Base-by-base conservation (phyloP, 2,888 invertebrate species). In the Apeira syringaria region DNA sequence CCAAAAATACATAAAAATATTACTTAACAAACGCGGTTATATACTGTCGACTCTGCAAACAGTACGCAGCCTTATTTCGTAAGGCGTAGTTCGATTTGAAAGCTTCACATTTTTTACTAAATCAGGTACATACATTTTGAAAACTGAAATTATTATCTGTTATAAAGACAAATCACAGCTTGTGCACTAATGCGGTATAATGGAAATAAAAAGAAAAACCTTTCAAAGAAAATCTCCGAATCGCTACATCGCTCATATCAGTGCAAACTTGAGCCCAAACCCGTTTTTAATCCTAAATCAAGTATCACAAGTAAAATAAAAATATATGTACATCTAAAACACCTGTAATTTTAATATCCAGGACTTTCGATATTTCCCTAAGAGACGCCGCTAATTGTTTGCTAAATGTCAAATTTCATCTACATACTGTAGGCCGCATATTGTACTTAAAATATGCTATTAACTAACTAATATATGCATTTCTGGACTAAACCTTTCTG, bases 291-390 rank as follows among this genome's bases (percentile, higher is more conserved):
- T 36, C 41, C 45, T 50, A 41, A 51, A 41, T 11, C 32, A 46
- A 53, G 34, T 56, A 56, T 56, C 56, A 56, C 56, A 56, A 47
- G 32, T n/a, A 36, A 47, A 50, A 50, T 41, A 56, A 47, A 38
- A 53, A 47, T 26, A 42, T 35, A 25, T 33, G 15, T 30, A 34
- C 33, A 49, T 29, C 12, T 38, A 41, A n/a, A 30, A 20, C 17
- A 27, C 34, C 20, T 29, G 13, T 42, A 26, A 6, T 18, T 15
- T 17, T 11, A 33, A 8, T 10, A 27, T 39, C 39, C 20, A 33
- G 20, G 32, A 39, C 32, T 20, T 15, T 15, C 15, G 15, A 15
- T 3, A 15, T 15, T 3, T 15, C 15, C n/a, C n/a, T 26, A 18
- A 18, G 6, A 17, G 12, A 11, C 5, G 29, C 29, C 28, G 28